These are phyloP conservation scores for Chaetodon trifascialis DNA, from an alignment of 2,113 vertebrate genomes.

Conservation along the genomic window DNA sequence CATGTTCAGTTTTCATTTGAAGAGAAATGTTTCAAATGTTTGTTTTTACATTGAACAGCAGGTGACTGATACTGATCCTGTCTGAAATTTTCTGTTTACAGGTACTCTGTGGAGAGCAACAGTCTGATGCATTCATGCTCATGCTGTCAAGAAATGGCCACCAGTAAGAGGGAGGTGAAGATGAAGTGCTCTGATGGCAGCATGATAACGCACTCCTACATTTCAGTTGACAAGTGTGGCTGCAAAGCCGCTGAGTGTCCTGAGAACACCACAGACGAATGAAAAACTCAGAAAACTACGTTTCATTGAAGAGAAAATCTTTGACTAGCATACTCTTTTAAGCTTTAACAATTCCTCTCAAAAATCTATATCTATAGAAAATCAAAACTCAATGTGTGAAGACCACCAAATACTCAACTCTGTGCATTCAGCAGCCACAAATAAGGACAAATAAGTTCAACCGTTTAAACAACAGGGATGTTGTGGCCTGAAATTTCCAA, in stretches of 20 bases:
- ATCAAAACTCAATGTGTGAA: constrained; percentile 6
- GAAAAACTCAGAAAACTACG: background rate
- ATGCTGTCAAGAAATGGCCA: constrained; percentile 81
- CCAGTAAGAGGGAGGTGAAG: constrained; percentile 71
- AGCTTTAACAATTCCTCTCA: background rate
- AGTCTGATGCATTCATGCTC: constrained; percentile 77
- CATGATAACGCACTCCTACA: constrained; percentile 62
- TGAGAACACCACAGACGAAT: background rate
- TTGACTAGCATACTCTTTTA: background rate
- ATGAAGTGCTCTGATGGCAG: constrained; percentile 71
- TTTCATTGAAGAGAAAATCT: background rate
- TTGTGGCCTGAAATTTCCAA: background rate
- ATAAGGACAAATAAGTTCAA: background rate
- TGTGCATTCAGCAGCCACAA: background rate
- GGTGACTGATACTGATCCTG: background rate
- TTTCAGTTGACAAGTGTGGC: constrained; percentile 78
- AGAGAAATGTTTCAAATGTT: background rate
- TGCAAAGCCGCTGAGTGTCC: constrained; percentile 76
- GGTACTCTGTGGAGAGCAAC: constrained; percentile 77
- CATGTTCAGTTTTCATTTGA: background rate
- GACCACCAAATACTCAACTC: background rate
- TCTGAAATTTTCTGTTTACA: constrained; percentile 50
- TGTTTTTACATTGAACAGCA: background rate
- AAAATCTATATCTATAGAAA: constrained; percentile 4
- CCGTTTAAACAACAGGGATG: background rate